Conservation (phyloP, 2,888 invertebrate species). For the Branchinecta sandiegonensis region DNA sequence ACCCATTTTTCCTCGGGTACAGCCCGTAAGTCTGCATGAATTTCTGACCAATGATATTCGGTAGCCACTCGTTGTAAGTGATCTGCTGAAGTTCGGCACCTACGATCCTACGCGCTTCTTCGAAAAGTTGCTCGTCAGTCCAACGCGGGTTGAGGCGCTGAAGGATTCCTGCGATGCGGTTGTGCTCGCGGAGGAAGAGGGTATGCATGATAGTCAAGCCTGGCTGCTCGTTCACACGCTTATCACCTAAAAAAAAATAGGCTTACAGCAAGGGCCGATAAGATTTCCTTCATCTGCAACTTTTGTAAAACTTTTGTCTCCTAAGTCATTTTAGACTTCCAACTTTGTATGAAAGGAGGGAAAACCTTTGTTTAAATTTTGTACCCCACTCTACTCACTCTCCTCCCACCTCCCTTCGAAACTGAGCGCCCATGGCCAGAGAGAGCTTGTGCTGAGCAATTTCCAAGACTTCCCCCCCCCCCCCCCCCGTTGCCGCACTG, state of each 20-base stretch:
- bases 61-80: slow-evolving; percentile 31
- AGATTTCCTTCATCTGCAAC: too few species aligned
- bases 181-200: slow-evolving; percentile 35
- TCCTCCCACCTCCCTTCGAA: too few species aligned
- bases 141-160: slow-evolving; percentile 32
- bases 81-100: slow-evolving; percentile 32
- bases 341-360: too few species aligned
- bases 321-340: too few species aligned
- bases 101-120: slow-evolving; percentile 34
- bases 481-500: too few species aligned
- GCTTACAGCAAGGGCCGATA: not conserved
- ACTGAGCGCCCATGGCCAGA: too few species aligned
- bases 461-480: too few species aligned
- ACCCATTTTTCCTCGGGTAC: slow-evolving; percentile 33
- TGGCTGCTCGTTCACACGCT: slow-evolving; percentile 29
- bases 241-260: slow-evolving; percentile 27
- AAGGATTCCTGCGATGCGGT: slow-evolving; percentile 32
- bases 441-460: too few species aligned
- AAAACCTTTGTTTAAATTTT: too few species aligned
- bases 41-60: slow-evolving; percentile 33
- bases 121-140: slow-evolving; percentile 33
- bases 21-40: slow-evolving; percentile 50
- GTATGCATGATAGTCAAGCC: slow-evolving; percentile 33
- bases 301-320: too few species aligned
- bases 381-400: too few species aligned